phyloP scores from a whole-genome alignment of 2,113 vertebrate genomes.

The Genyomyrus donnyi region DNA sequence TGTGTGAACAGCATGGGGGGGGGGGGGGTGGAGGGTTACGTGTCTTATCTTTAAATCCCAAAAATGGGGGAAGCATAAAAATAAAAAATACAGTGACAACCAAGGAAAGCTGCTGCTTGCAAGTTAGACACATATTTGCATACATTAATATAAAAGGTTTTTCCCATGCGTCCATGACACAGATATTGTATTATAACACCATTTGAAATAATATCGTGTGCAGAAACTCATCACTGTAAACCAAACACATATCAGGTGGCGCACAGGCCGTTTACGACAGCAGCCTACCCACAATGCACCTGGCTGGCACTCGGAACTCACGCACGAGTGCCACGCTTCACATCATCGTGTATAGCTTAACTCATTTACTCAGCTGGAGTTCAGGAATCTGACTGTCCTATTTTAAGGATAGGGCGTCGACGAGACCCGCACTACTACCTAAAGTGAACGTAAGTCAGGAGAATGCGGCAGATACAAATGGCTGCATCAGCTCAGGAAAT shows the following conservation, averaged over 20 bases:
- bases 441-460: neutral
- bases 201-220: neutral
- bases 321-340: neutral
- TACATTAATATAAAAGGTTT: neutral
- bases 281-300: neutral
- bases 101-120: neutral
- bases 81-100: neutral
- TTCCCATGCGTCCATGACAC: neutral
- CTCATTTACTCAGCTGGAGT: neutral
- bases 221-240: neutral
- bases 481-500: neutral
- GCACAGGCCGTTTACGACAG: neutral
- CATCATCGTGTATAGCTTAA: neutral
- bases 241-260: neutral
- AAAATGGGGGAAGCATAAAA: neutral
- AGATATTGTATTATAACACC: neutral
- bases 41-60: neutral
- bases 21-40: neutral
- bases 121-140: slow-evolving; percentile 10
- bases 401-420: neutral
- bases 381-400: neutral
- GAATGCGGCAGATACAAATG: neutral
- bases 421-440: neutral
- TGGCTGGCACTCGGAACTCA: neutral
- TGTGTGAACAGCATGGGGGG: neutral